phyloP scores from a whole-genome alignment of 2,797 vertebrate genomes.

The Sebastes aleutianus region DNA sequence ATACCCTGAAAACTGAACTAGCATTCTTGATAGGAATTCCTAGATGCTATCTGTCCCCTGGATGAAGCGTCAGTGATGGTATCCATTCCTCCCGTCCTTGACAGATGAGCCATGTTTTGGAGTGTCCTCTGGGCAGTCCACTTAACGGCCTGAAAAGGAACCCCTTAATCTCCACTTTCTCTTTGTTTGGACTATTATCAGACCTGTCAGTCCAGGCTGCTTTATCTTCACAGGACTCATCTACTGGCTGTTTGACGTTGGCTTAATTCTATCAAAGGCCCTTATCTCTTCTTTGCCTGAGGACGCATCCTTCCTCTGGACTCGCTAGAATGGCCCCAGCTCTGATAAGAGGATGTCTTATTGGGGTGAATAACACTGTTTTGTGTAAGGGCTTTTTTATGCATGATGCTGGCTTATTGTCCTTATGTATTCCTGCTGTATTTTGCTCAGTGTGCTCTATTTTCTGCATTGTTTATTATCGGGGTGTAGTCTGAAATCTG shows the following conservation, averaged over 20 bases:
- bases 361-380: slow-evolving; percentile 28
- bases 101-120: slow-evolving; percentile 76
- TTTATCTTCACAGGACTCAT: slow-evolving; percentile 78
- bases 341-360: slow-evolving; percentile 41
- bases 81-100: slow-evolving; percentile 66
- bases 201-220: slow-evolving; percentile 73
- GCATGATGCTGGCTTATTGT: neutral
- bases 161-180: slow-evolving; percentile 82
- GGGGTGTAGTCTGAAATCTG: slow-evolving; percentile 37
- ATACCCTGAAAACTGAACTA: neutral
- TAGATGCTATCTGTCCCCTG: slow-evolving; percentile 56
- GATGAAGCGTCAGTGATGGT: slow-evolving; percentile 62
- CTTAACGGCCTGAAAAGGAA: slow-evolving; percentile 77
- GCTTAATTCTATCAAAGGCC: slow-evolving; percentile 77
- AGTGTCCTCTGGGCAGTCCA: slow-evolving; percentile 76
- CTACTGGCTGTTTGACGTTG: slow-evolving; percentile 71
- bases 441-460: neutral
- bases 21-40: slow-evolving; percentile 60
- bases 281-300: slow-evolving; percentile 72
- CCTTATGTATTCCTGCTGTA: neutral
- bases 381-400: neutral
- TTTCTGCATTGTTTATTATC: slow-evolving; percentile 25
- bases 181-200: slow-evolving; percentile 79
- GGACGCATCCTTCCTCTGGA: slow-evolving; percentile 66
- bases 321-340: slow-evolving; percentile 23